phyloP scores from a whole-genome alignment of 2,888 invertebrate genomes.

The Plemyria rubiginata region DNA sequence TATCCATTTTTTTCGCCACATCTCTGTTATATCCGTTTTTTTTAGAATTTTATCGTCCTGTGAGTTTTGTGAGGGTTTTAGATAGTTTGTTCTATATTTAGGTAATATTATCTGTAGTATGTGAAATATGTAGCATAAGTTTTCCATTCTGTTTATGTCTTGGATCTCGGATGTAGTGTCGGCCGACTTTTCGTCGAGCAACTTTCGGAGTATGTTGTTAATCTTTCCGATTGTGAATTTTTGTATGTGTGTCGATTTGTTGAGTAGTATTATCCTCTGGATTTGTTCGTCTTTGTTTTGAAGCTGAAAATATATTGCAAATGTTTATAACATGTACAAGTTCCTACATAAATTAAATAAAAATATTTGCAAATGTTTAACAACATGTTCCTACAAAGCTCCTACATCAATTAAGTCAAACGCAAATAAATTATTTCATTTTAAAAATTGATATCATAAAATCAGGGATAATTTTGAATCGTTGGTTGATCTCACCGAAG shows the following conservation, averaged over 20 bases:
- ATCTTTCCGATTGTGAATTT: conserved; percentile 67
- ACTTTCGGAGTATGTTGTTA: conserved; percentile 50
- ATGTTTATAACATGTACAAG: too few relatives aligned
- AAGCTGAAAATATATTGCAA: conserved; percentile 55
- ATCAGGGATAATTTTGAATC: too few relatives aligned
- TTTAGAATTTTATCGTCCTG: conserved; percentile 55
- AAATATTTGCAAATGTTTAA: too few relatives aligned
- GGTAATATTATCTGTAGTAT: conserved; percentile 62
- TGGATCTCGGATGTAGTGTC: conserved; percentile 53
- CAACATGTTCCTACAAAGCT: too few relatives aligned
- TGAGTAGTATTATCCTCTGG: conserved; percentile 62
- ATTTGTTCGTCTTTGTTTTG: conserved; percentile 63
- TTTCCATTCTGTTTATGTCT: conserved; percentile 57
- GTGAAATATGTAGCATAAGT: conserved; percentile 64
- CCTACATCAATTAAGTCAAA: too few relatives aligned
- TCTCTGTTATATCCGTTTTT: conserved; percentile 62
- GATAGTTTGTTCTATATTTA: conserved; percentile 48
- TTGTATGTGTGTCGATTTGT: conserved; percentile 65
- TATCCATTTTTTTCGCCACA: conserved; percentile 76
- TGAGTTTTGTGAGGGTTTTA: conserved; percentile 43
- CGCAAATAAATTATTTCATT: too few relatives aligned
- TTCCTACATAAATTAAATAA: too few relatives aligned
- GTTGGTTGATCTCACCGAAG: too few relatives aligned
- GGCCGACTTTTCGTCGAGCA: conserved; percentile 47
- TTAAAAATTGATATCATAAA: too few relatives aligned